These are phyloP conservation scores for Pica pica DNA, from an alignment of 2,113 vertebrate genomes.

Conservation along the genomic window DNA sequence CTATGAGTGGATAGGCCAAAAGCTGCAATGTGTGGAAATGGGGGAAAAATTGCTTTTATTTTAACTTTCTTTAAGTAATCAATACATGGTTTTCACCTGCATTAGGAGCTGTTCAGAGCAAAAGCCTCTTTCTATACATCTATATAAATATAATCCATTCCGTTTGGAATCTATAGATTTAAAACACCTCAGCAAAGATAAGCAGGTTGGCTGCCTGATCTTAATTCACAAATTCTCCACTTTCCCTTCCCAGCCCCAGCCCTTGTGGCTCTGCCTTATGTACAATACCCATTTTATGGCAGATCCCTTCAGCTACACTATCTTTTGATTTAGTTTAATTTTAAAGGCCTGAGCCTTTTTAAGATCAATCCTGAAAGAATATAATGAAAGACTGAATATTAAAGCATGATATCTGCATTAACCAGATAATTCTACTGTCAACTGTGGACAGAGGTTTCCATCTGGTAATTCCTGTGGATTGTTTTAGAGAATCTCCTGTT, in stretches of 20 bases:
- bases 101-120: constrained; percentile 57
- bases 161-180: constrained; percentile 46
- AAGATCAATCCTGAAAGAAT: not conserved
- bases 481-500: not conserved
- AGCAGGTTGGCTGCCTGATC: not conserved
- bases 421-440: not conserved
- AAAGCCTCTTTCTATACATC: constrained; percentile 60
- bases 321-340: not conserved
- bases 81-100: constrained; percentile 76
- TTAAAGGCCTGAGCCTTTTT: not conserved
- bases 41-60: constrained; percentile 77
- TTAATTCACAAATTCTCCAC: not conserved
- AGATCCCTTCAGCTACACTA: not conserved
- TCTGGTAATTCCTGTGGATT: not conserved
- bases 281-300: not conserved
- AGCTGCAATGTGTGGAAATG: constrained; percentile 87
- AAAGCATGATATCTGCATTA: not conserved
- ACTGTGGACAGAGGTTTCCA: not conserved
- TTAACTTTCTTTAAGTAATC: constrained; percentile 81
- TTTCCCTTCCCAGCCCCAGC: not conserved
- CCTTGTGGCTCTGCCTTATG: not conserved
- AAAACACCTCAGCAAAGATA: constrained; percentile 1
- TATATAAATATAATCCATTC: constrained; percentile 62
- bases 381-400: not conserved
- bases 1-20: constrained; percentile 93